Evolutionary conservation across 1,140 invertebrate species (phyloP).

Genomic region (Trichonephila clavata): DNA sequence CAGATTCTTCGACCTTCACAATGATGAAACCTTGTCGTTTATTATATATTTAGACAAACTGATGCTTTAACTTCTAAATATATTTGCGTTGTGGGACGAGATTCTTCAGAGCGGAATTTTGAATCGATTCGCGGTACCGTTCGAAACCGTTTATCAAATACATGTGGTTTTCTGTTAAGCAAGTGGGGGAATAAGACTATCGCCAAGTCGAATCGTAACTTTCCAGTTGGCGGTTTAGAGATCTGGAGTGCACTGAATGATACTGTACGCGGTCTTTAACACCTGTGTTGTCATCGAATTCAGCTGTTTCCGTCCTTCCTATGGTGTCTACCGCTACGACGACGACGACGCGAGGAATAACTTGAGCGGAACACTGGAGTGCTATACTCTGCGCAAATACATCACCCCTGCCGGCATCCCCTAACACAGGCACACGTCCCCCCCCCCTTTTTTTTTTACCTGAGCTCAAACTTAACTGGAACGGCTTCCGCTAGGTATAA

Average conservation of each 20-base stretch:
- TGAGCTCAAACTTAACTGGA: slow-evolving; percentile 41
- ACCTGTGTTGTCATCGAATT: slow-evolving; percentile 66
- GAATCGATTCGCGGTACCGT: too few relatives aligned
- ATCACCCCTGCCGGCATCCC: slow-evolving; percentile 7
- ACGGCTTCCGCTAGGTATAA: slow-evolving; percentile 64
- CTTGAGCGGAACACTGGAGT: slow-evolving; percentile 66
- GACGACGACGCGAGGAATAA: slow-evolving; percentile 9
- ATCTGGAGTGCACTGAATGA: background rate
- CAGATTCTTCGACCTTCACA: too few relatives aligned
- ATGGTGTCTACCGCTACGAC: slow-evolving; percentile 55
- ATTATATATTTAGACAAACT: too few relatives aligned
- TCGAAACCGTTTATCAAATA: background rate
- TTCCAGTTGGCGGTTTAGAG: background rate
- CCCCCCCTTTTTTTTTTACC: background rate
- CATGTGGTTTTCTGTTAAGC: background rate
- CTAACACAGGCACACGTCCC: background rate
- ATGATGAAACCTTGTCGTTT: too few relatives aligned
- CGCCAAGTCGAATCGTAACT: background rate
- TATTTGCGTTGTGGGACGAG: too few relatives aligned
- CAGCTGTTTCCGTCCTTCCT: slow-evolving; percentile 67
- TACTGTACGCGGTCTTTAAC: slow-evolving; percentile 21
- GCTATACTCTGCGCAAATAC: slow-evolving; percentile 42
- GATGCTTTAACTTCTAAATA: too few relatives aligned
- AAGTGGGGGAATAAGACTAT: background rate
- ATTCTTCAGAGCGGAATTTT: too few relatives aligned